Evolutionary conservation across 2,797 vertebrate species (phyloP).

Genomic region (Fringilla coelebs): DNA sequence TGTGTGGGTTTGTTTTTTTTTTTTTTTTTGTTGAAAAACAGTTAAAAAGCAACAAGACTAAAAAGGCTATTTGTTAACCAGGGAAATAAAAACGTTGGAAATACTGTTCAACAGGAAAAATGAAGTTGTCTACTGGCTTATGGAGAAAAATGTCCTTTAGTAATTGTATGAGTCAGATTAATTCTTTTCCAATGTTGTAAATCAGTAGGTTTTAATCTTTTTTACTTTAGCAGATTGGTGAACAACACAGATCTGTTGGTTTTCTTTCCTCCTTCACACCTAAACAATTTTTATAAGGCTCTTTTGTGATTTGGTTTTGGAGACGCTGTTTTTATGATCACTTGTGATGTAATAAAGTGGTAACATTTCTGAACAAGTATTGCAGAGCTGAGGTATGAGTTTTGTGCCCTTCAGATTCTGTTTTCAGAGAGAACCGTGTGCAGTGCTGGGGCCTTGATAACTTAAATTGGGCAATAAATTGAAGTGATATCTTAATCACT

Average conservation of each 20-base stretch:
- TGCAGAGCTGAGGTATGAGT: neutral
- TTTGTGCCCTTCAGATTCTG: neutral
- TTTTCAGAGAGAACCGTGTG: neutral
- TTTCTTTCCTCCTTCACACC: neutral
- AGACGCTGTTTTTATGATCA: neutral
- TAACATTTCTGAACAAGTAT: neutral
- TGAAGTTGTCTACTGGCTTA: neutral
- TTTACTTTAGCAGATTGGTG: neutral
- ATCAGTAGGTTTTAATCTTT: neutral
- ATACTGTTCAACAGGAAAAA: neutral
- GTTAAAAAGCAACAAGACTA: neutral
- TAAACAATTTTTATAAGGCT: neutral
- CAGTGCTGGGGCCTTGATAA: neutral
- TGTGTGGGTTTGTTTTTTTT: neutral
- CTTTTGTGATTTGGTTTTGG: neutral
- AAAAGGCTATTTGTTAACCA: neutral
- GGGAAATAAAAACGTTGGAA: neutral
- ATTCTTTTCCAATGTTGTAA: slow-evolving; percentile 15
- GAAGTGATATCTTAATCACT: neutral
- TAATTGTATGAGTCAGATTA: slow-evolving; percentile 39
- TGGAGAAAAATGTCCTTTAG: slow-evolving; percentile 7
- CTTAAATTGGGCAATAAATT: neutral
- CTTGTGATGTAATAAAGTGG: neutral
- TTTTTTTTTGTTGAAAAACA: neutral
- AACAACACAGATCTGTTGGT: neutral